Conservation (phyloP, 2,888 invertebrate species). For the Sipha maydis region DNA sequence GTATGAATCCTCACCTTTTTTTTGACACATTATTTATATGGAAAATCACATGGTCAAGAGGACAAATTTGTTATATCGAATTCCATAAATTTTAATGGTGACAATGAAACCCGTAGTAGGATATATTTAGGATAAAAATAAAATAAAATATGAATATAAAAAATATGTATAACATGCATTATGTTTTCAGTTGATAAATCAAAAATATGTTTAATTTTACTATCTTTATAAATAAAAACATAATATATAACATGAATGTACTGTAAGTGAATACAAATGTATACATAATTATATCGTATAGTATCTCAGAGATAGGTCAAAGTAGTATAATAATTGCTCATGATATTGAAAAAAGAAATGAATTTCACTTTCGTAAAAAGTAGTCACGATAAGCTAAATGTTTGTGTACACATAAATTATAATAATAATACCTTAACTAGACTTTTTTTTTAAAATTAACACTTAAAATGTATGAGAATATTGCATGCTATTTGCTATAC, state of each 20-base stretch:
- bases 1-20: slow-evolving; percentile 21
- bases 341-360: too few species aligned
- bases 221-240: background rate
- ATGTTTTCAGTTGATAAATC: background rate
- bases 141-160: background rate
- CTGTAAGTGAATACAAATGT: too few species aligned
- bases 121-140: background rate
- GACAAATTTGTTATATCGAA: slow-evolving; percentile 3
- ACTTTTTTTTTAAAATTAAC: too few species aligned
- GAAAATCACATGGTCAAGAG: background rate
- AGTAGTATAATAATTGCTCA: too few species aligned
- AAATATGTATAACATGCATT: background rate
- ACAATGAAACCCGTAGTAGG: background rate
- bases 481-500: too few species aligned
- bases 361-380: too few species aligned
- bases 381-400: too few species aligned
- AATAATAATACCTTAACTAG: too few species aligned
- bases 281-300: too few species aligned
- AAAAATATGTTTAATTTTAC: background rate
- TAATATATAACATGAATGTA: background rate
- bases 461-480: too few species aligned
- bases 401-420: too few species aligned
- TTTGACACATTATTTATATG: slow-evolving; percentile 28
- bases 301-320: too few species aligned
- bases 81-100: background rate